Conservation (phyloP, 2,797 vertebrate species). For the Nyctalus aviator region DNA sequence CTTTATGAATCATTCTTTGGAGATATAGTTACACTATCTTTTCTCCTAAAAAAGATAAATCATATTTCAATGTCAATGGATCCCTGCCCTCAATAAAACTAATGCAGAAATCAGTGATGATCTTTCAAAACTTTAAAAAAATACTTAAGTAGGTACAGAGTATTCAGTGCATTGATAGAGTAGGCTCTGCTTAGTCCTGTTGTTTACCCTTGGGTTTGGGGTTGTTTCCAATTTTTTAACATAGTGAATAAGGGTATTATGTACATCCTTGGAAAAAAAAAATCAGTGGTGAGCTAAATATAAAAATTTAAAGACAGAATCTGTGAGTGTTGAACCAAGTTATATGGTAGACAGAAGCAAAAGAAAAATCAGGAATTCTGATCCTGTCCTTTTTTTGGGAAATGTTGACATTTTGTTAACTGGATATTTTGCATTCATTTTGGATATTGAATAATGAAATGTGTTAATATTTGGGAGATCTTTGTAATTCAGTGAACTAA, state of each 20-base stretch:
- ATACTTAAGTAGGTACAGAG: no score
- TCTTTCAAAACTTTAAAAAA: no score
- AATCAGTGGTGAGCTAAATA: background rate
- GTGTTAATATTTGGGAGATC: background rate
- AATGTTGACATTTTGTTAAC: background rate
- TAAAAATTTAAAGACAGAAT: background rate
- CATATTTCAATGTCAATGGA: background rate
- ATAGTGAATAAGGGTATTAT: no score
- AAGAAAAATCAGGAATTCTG: background rate
- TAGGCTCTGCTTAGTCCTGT: no score
- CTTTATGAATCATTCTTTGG: background rate
- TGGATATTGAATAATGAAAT: background rate
- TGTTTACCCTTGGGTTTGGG: no score
- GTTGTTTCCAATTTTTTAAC: no score
- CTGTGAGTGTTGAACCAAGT: background rate
- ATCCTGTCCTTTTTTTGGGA: background rate
- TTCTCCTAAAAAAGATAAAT: background rate
- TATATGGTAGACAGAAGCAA: background rate
- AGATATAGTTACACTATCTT: background rate
- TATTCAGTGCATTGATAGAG: no score
- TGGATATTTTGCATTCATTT: conserved; percentile 11
- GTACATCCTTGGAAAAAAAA: background rate
- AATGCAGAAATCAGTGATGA: background rate
- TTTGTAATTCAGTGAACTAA: background rate
- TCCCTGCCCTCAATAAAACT: background rate